These are phyloP conservation scores for Drosophila pseudoananassae DNA, from an alignment of 1,140 invertebrate species.

Conservation along the genomic window DNA sequence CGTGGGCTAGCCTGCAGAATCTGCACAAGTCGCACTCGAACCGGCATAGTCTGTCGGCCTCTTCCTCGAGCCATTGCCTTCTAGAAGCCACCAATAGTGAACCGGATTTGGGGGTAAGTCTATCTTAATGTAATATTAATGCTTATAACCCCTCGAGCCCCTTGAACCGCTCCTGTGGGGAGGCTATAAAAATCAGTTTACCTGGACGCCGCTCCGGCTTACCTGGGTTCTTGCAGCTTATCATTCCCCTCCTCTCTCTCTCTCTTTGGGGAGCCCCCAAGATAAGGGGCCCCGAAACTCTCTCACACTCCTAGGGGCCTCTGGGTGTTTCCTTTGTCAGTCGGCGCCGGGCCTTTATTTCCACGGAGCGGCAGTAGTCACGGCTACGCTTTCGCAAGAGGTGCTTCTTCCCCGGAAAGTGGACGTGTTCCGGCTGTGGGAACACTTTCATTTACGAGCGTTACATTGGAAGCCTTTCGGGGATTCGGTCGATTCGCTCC, in stretches of 20 bases:
- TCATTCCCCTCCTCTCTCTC: slow-evolving; percentile 32
- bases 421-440: neutral
- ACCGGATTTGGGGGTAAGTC: slow-evolving; percentile 83
- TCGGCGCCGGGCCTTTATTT: slow-evolving; percentile 7
- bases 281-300: slow-evolving; percentile 30
- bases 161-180: slow-evolving; percentile 37
- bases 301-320: slow-evolving; percentile 3
- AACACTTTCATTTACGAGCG: slow-evolving; percentile 1
- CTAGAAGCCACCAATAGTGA: slow-evolving; percentile 83
- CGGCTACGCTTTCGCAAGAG: slow-evolving; percentile 24
- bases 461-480: slow-evolving; percentile 3
- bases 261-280: neutral
- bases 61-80: slow-evolving; percentile 55
- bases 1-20: slow-evolving; percentile 87
- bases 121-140: neutral
- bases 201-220: slow-evolving; percentile 55
- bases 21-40: slow-evolving; percentile 70
- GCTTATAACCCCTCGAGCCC: neutral
- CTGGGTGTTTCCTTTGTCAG: slow-evolving; percentile 29
- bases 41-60: slow-evolving; percentile 14
- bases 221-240: slow-evolving; percentile 62
- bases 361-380: slow-evolving; percentile 27
- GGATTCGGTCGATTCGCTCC: neutral
- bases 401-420: neutral
- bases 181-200: slow-evolving; percentile 49